Evolutionary conservation across 2,888 invertebrate species (phyloP), one percentile per base, ranked within the genome.

Genomic region (Eutolmus rufibarbis): DNA sequence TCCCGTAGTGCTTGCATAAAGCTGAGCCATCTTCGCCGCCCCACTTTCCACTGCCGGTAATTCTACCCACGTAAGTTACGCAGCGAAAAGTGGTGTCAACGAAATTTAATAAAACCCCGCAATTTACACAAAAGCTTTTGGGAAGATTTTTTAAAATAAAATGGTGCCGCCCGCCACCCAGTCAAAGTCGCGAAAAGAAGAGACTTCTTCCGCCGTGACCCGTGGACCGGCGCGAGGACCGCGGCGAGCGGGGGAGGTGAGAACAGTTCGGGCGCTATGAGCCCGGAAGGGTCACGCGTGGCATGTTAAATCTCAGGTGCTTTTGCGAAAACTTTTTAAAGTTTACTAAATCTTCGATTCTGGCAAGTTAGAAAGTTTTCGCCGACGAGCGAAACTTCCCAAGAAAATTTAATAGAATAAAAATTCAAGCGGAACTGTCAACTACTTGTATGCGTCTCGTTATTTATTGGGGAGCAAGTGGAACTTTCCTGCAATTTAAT

Each of bases 71-170:
- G 82, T 79, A 86, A 88, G 87, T 88, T 88, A 87, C 87, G 88
- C 88, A 87, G 87, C 88, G 84, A 84, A 88, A 88, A 86, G 88
- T 82, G 77, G 88, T 87, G 88, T 88, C 88, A 86, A 88, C 88
- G 81, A 87, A 88, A 88, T 88, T 88, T 88, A 88, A 88, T 88
- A 88, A 87, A 86, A 87, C 82, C 78, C 88, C 57, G 87, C 86
- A 88, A 88, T 88, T 88, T 88, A 81, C 56, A 81, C 84, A 88
- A 88, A 88, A 82, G 77, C 88, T 78, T 51, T 88, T 78, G 74
- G 51, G 81, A 74, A 66, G 87, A 78, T 86, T 88, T 86, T 56
- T 77, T 43, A 76, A 81, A 86, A 82, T 76, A 77, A 57, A 37
- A 46, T 23, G 19, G 28, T 34, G 23, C n/a, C n/a, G 7, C 8